A percentile compares a stretch with the other conserved stretches of the same genome.
These are phyloP conservation scores for Hydrophis major DNA, from an alignment of 2,797 vertebrate species.

Conservation along the genomic window DNA sequence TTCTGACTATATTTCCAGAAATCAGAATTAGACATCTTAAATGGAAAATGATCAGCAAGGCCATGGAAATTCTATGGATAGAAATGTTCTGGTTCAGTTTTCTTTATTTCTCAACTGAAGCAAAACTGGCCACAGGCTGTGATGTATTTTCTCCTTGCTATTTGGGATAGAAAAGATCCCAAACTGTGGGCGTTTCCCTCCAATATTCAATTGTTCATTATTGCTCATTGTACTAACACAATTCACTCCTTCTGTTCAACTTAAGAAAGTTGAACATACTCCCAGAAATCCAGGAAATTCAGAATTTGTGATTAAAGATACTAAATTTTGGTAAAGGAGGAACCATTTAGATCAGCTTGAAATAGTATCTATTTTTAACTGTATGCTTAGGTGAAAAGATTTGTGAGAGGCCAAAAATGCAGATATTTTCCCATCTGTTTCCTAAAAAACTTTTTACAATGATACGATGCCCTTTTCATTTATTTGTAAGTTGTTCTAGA, in stretches of 20 bases:
- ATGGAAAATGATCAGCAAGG: background rate
- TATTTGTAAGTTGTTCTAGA: background rate
- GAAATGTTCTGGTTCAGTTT: rapidly evolving
- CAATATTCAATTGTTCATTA: constrained; percentile 23
- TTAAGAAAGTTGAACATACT: constrained; percentile 22
- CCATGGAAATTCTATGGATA: background rate
- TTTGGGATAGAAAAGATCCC: constrained; percentile 34
- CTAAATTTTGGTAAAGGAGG: constrained; percentile 17
- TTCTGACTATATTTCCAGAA: background rate
- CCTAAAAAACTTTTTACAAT: background rate
- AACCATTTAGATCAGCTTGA: constrained; percentile 23
- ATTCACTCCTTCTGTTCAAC: constrained; percentile 33
- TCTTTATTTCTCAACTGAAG: constrained; percentile 42
- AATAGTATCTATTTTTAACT: constrained; percentile 39
- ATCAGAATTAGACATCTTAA: background rate
- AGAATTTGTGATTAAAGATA: constrained; percentile 28
- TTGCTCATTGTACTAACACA: constrained; percentile 18
- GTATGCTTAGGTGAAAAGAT: constrained; percentile 37
- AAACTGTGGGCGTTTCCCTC: constrained; percentile 29
- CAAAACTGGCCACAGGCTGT: constrained; percentile 37
- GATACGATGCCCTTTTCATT: background rate
- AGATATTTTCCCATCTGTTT: background rate
- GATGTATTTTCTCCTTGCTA: constrained; percentile 23
- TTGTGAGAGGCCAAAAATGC: background rate
- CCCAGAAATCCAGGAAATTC: constrained; percentile 26